Conservation (phyloP, 2,113 vertebrate genomes). For the Isichthys henryi region DNA sequence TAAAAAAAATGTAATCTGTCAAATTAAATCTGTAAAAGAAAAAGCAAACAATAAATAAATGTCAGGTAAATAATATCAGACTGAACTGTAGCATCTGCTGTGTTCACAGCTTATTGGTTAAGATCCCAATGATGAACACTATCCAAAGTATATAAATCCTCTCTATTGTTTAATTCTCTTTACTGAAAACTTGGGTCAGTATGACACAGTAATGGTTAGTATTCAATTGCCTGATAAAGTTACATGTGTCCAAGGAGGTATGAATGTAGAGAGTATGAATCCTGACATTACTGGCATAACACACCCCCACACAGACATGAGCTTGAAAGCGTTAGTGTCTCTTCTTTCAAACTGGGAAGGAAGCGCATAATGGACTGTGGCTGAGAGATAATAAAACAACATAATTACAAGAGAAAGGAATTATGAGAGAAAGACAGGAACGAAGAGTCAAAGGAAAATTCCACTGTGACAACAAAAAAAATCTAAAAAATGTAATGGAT, state of each 20-base stretch:
- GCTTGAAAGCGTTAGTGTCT: background rate
- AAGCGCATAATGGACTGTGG: background rate
- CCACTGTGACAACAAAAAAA: background rate
- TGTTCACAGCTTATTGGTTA: slow-evolving; percentile 14
- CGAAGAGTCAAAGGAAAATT: background rate
- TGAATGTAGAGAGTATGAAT: background rate
- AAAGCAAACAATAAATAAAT: slow-evolving; percentile 17
- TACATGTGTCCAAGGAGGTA: background rate
- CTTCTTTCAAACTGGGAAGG: background rate
- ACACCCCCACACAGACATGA: background rate
- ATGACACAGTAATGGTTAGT: slow-evolving; percentile 7
- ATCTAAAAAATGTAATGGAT: background rate
- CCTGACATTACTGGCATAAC: background rate
- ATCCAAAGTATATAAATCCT: slow-evolving; percentile 7
- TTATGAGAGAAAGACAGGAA: background rate
- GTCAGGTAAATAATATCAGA: background rate
- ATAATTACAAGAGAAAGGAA: background rate
- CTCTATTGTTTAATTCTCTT: background rate
- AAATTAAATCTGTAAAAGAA: slow-evolving; percentile 23
- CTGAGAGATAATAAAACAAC: background rate
- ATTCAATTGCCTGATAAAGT: slow-evolving; percentile 16
- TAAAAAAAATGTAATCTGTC: background rate
- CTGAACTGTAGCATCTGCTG: background rate
- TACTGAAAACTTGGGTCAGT: background rate
- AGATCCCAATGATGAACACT: slow-evolving; percentile 14